These are phyloP conservation scores for Ectropis grisescens DNA, from an alignment of 1,140 invertebrate genomes.

Conservation along the genomic window DNA sequence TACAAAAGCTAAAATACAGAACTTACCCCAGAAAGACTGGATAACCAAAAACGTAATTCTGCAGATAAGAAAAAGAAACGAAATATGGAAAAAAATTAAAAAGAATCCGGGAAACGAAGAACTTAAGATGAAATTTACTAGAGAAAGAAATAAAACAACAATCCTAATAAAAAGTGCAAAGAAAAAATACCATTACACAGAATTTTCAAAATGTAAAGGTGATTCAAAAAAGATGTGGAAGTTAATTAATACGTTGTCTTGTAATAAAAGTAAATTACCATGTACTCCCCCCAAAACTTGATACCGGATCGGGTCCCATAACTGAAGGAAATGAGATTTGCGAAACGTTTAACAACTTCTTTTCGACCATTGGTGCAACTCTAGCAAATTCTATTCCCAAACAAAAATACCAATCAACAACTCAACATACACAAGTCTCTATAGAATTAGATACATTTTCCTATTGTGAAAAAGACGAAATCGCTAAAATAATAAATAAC, in stretches of 20 bases:
- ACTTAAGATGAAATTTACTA: not conserved
- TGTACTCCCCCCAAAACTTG: too few species aligned
- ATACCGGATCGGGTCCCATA: too few species aligned
- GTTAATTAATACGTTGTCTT: not conserved
- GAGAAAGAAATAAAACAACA: not conserved
- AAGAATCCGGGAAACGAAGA: not conserved
- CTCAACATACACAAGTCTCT: too few species aligned
- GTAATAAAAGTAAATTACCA: not conserved
- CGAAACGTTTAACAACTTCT: too few species aligned
- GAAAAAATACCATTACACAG: not conserved
- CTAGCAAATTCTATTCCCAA: too few species aligned
- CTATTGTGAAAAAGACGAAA: too few species aligned
- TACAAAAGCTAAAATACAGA: not conserved
- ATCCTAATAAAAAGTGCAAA: not conserved
- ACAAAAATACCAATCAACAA: too few species aligned
- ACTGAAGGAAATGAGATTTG: too few species aligned
- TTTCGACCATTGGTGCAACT: too few species aligned
- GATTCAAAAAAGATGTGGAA: not conserved
- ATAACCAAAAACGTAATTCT: not conserved
- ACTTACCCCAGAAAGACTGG: not conserved
- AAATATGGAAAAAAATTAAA: not conserved
- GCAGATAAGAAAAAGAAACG: not conserved
- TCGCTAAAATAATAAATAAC: constrained; percentile 3
- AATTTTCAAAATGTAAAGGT: not conserved
- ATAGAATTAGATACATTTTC: not conserved